Conservation (phyloP, 2,797 vertebrate species). For the Enteromius fasciolatus region DNA sequence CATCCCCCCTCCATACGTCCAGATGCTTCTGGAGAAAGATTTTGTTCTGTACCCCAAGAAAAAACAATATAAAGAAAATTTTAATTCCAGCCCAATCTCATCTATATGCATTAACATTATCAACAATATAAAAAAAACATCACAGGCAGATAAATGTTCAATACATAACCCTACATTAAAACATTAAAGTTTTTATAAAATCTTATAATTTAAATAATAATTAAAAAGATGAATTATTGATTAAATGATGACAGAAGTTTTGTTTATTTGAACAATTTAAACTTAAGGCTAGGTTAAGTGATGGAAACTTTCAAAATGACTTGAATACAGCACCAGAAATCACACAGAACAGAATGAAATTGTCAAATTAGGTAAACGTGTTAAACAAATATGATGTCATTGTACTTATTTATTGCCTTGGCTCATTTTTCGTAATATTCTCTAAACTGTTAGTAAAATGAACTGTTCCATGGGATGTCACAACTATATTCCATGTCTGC, state of each 20-base stretch:
- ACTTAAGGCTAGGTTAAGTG: not conserved
- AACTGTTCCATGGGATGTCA: not conserved
- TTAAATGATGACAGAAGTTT: not conserved
- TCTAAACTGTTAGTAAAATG: not conserved
- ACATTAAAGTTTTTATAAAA: not conserved
- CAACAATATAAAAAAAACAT: not conserved
- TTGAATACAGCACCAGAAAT: not conserved
- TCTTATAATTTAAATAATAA: not conserved
- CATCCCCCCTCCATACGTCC: slow-evolving; percentile 38
- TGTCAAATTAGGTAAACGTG: not conserved
- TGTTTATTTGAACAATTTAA: not conserved
- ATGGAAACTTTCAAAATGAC: slow-evolving; percentile 1
- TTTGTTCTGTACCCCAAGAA: not conserved
- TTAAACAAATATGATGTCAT: slow-evolving; percentile 3
- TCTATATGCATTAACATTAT: not conserved
- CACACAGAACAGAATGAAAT: not conserved
- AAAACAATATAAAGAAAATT: not conserved
- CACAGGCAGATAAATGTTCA: not conserved
- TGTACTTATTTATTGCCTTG: not conserved
- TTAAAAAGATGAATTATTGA: not conserved
- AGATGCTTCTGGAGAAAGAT: slow-evolving; percentile 47
- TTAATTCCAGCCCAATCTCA: not conserved
- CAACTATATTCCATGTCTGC: not conserved
- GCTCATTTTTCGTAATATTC: not conserved
- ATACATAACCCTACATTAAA: not conserved